These are phyloP conservation scores for Equus quagga DNA, from an alignment of 2,113 vertebrate species.

Conservation along the genomic window DNA sequence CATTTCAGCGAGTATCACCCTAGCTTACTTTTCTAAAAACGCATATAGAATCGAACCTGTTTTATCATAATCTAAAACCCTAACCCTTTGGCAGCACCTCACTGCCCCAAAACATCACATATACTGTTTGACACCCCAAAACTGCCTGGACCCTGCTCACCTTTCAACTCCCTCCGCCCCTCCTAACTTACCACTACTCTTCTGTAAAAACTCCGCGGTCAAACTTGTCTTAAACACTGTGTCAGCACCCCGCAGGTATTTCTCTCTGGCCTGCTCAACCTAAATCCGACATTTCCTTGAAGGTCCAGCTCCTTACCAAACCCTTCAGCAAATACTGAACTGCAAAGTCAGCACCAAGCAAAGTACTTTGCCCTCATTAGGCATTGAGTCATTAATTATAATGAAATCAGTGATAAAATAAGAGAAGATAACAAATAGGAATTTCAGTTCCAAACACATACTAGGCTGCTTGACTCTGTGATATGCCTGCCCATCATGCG, in stretches of 20 bases:
- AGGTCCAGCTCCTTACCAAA: neutral
- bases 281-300: neutral
- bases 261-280: neutral
- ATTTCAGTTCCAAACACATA: neutral
- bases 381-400: neutral
- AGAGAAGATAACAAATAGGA: neutral
- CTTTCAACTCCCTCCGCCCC: neutral
- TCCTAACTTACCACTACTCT: neutral
- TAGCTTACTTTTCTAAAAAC: neutral
- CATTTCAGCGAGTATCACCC: neutral
- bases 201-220: neutral
- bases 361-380: neutral
- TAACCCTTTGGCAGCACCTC: neutral
- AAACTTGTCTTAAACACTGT: neutral
- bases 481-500: too few relatives aligned
- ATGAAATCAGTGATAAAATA: neutral
- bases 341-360: neutral
- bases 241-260: neutral
- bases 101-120: neutral
- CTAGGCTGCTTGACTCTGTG: neutral
- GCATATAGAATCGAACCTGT: neutral
- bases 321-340: neutral
- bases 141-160: neutral
- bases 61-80: neutral
- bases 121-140: neutral